Base-by-base conservation (phyloP, 2,888 invertebrate genomes). In the Mamestra brassicae region DNA sequence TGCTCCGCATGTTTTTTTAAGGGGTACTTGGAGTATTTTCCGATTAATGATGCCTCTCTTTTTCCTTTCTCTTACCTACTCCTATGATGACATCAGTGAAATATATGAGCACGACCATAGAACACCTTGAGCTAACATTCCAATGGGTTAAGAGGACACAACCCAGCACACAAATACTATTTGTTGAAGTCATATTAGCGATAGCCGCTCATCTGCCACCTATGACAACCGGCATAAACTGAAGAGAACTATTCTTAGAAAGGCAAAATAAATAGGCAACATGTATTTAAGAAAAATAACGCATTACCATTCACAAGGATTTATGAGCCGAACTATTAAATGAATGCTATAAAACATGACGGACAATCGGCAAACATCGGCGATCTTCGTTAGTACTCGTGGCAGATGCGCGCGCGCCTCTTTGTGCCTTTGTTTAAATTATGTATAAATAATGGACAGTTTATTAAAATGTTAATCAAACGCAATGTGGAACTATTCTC, bases 401-500 rank as follows among this genome's bases (percentile, higher is more conserved):
- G 73, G 84, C 83, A 83, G 83, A 83, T 83, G 83, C 70, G 69
- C 78, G 52, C 42, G 69, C 77, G 71, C 61, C 74, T 70, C 75
- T 80, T 74, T 79, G 71, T 74, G 76, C 79, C 85, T 85, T 85
- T 85, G 81, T 85, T 85, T 76, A 85, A 84, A 78, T 80, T 82
- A 84, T 82, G 77, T 79, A 75, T 84, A 85, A 80, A 82, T 84
- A 85, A 84, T 85, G 84, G 82, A 75, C 71, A 77, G 73, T 85
- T 81, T 84, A 82, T 85, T 81, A 80, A 85, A 85, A 84, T 85
- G 86, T 85, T 85, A 85, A 85, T 85, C 86, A 85, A 84, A 84
- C 84, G 85, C 85, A 85, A 85, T 85, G 86, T 85, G 86, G 73
- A 63, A 75, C 82, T 84, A 82, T 85, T 78, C 75, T 72, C 60